Evolutionary conservation across 2,888 invertebrate species (phyloP).

Genomic region (Hyalella azteca): DNA sequence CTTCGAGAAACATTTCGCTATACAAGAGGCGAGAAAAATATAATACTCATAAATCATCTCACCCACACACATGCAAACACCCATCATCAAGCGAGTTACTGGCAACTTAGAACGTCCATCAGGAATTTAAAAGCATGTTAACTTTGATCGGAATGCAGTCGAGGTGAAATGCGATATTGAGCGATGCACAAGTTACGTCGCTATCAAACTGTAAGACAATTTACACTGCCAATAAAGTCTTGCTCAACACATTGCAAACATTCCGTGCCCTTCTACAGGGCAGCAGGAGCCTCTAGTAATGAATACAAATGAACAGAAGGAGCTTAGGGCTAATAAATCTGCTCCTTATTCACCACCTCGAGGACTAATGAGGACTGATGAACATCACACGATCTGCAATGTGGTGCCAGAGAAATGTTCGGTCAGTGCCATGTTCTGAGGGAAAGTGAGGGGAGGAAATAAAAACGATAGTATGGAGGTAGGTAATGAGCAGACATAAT

Average conservation of each 20-base stretch:
- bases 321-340: slow-evolving; percentile 3
- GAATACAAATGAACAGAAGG: slow-evolving; percentile 6
- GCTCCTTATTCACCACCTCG: background rate
- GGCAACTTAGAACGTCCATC: too few species aligned
- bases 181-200: background rate
- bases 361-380: background rate
- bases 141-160: background rate
- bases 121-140: too few species aligned
- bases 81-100: too few species aligned
- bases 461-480: too few species aligned
- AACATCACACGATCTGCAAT: background rate
- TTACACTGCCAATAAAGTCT: background rate
- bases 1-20: too few species aligned
- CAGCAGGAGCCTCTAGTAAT: background rate
- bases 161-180: background rate
- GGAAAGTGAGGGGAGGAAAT: too few species aligned
- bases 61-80: too few species aligned
- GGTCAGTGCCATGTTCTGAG: too few species aligned
- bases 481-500: too few species aligned
- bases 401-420: too few species aligned
- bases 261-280: background rate
- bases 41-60: too few species aligned
- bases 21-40: too few species aligned
- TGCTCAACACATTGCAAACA: background rate
- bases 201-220: background rate